Conservation (phyloP, 2,797 vertebrate species). For the Acridotheres tristis region DNA sequence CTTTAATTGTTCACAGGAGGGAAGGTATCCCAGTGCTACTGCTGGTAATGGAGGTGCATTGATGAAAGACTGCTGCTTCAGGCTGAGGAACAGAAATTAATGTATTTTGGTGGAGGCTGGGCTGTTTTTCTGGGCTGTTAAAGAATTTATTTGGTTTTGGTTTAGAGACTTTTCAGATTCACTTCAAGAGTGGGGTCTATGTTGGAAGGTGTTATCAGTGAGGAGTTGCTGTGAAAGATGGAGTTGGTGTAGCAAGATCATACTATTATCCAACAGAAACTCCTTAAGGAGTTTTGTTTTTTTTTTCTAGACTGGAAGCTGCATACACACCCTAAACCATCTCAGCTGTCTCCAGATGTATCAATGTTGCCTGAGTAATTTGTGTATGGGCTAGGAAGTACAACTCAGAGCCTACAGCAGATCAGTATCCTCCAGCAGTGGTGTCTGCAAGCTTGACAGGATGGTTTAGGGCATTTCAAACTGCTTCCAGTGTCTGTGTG, state of each 20-base stretch:
- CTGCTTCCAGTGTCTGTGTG: background rate
- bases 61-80: background rate
- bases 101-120: background rate
- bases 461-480: background rate
- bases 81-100: background rate
- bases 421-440: background rate
- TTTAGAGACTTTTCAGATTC: background rate
- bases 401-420: background rate
- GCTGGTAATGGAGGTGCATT: background rate
- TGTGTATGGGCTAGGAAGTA: background rate
- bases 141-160: background rate
- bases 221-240: background rate
- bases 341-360: background rate
- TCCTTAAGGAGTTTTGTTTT: background rate
- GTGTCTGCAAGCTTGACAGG: background rate
- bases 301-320: background rate
- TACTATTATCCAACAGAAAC: background rate
- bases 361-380: background rate
- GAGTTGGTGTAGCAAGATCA: background rate
- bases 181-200: background rate
- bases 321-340: background rate
- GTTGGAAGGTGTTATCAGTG: background rate
- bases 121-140: background rate
- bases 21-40: background rate
- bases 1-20: background rate